A percentile compares a stretch with the other conserved stretches of the same genome.
phyloP scores from a whole-genome alignment of 37 sponge, comb jelly and placozoan genomes.

The Chondrosia reniformis region DNA sequence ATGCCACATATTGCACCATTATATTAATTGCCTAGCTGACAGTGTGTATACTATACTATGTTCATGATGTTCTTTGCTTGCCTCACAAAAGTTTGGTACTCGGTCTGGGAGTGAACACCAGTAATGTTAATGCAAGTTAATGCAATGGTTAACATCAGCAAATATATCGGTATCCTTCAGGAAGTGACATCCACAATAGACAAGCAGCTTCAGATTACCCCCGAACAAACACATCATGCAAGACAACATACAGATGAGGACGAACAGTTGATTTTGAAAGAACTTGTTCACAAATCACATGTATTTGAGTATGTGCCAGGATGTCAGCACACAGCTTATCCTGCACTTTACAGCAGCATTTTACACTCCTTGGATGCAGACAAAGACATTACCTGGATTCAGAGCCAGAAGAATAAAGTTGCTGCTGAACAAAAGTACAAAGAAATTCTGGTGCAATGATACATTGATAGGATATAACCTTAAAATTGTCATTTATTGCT shows the following conservation, averaged over 20 bases:
- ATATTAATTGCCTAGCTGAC: too few species aligned
- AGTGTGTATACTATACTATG: too few species aligned
- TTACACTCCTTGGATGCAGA: too few species aligned
- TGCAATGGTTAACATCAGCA: constrained; percentile 5
- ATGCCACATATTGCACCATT: too few species aligned
- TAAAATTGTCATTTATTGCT: too few species aligned
- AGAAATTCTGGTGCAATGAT: too few species aligned
- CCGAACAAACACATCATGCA: background rate
- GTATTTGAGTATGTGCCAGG: background rate
- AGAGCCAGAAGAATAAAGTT: too few species aligned
- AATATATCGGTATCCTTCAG: background rate
- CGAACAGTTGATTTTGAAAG: background rate
- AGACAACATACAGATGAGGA: background rate
- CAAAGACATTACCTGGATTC: too few species aligned
- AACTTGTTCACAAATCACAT: background rate
- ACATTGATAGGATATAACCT: too few species aligned
- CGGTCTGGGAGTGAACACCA: constrained; percentile 10
- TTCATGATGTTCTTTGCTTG: background rate
- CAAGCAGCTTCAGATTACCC: background rate
- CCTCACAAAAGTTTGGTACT: background rate
- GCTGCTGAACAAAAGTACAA: too few species aligned
- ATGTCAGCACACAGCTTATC: background rate
- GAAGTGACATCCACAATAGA: background rate
- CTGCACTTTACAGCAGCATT: background rate
- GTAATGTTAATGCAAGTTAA: too few species aligned